Conservation (phyloP, 2,888 invertebrate genomes). For the Lithophane ornitopus region DNA sequence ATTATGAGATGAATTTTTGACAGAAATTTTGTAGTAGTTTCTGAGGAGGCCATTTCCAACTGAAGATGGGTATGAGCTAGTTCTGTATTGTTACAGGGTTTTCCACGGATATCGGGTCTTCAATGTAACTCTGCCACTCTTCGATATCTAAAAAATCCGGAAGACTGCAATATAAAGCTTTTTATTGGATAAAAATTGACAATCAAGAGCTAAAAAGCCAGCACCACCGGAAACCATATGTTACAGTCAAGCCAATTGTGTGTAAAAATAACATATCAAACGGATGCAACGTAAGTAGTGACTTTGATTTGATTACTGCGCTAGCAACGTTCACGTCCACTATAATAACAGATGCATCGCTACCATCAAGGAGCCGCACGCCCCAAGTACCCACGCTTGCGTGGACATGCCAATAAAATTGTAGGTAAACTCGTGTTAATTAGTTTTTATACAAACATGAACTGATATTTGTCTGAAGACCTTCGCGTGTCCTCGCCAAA, state of each 20-base stretch:
- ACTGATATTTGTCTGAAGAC: conserved; percentile 45
- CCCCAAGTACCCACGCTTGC: conserved; percentile 19
- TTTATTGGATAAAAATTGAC: conserved; percentile 15
- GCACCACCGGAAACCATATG: conserved; percentile 37
- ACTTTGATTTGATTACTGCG: conserved; percentile 59
- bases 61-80: background rate
- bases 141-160: background rate
- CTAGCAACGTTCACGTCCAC: conserved; percentile 50
- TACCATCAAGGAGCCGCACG: conserved; percentile 41
- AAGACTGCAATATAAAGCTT: background rate
- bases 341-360: conserved; percentile 60
- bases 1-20: background rate
- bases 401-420: conserved; percentile 41
- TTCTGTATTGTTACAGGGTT: background rate
- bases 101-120: too few relatives aligned
- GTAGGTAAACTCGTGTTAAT: conserved; percentile 24
- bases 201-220: conserved; percentile 15
- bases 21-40: background rate
- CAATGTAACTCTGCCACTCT: background rate
- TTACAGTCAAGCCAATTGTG: conserved; percentile 47
- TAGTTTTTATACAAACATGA: conserved; percentile 24
- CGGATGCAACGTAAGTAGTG: conserved; percentile 60
- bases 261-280: conserved; percentile 60
- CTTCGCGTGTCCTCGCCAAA: conserved; percentile 59
- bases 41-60: background rate